phyloP scores from a whole-genome alignment of 2,888 invertebrate genomes.

The Mesoligia furuncula region DNA sequence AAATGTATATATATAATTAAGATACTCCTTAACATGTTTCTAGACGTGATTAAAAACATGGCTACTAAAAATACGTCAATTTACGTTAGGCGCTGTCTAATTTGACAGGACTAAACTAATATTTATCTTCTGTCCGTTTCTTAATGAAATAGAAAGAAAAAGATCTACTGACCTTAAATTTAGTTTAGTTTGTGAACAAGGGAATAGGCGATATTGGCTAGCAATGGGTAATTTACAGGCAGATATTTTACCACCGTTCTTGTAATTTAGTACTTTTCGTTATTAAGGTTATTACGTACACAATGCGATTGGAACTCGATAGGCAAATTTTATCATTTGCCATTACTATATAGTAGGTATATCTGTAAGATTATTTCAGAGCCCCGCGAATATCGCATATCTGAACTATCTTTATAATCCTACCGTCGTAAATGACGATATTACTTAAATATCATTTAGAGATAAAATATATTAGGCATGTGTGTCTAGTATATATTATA shows the following conservation, averaged over 20 bases:
- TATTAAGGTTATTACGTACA: neutral
- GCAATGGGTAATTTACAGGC: neutral
- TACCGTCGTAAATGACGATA: conserved; percentile 45
- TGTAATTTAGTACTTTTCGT: neutral
- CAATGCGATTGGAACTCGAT: conserved; percentile 8
- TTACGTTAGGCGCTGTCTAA: too few relatives aligned
- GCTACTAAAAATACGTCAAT: too few relatives aligned
- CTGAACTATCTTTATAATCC: conserved; percentile 37
- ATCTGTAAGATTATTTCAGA: conserved; percentile 35
- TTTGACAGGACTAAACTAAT: too few relatives aligned
- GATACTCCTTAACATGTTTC: too few relatives aligned
- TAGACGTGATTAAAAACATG: too few relatives aligned
- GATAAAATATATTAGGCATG: conserved; percentile 23
- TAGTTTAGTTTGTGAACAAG: too few relatives aligned
- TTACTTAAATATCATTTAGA: conserved; percentile 34
- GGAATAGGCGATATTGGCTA: too few relatives aligned
- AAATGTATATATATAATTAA: too few relatives aligned
- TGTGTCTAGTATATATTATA: neutral
- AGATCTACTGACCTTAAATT: too few relatives aligned
- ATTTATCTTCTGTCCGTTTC: too few relatives aligned
- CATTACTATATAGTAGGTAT: conserved; percentile 1
- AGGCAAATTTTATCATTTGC: conserved; percentile 26
- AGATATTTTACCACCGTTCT: neutral
- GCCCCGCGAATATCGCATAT: conserved; percentile 39
- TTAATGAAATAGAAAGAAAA: too few relatives aligned